Base-by-base conservation (phyloP, 2,113 vertebrate genomes). In the Catharus fuscescens region DNA sequence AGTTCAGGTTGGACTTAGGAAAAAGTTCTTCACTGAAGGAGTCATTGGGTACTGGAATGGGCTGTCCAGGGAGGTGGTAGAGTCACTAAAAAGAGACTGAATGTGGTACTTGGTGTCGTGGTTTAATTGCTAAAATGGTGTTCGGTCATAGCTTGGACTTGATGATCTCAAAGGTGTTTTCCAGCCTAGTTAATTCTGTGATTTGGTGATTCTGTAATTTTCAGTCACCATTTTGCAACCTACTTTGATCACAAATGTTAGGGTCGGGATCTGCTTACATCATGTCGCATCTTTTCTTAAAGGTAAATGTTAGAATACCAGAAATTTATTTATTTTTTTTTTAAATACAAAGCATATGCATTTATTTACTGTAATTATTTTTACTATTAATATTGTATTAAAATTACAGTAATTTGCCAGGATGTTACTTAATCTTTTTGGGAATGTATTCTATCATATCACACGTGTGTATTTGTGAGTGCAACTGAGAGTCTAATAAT, bases 341-440 rank as follows among this genome's bases (percentile, higher is more conserved):
- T 38, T 38, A 38, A 38, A 38, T 38, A 38, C 14, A 32, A n/a
- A 64, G 1, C 9, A 19, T 32, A 53, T n/a, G 14, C 4, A 52
- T 59, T 45, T 25, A 50, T 54, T 29, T 79, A 29, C 90, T 25
- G 90, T 28, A 80, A 81, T 94, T 93, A 92, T 87, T 90, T 94
- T 65, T 78, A 45, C 14, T 84, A 61, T 8, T 81, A 78, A 88
- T 77, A 69, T 59, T 86, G 14, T 52, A 80, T 72, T 90, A 60
- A 87, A 90, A 61, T 74, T 59, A 67, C 84, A 89, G 9, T 54
- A 86, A 83, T 71, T 91, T 95, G 34, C 88, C 64, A 91, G 44
- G 23, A 40, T n/a, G 45, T 80, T 80, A 87, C 50, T 93, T 62
- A 66, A 87, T 88, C 57, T 50, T 48, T 32, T 60, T 12, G 20